Conservation (phyloP, 2,888 invertebrate genomes). For the Xanthorhoe spadicearia region DNA sequence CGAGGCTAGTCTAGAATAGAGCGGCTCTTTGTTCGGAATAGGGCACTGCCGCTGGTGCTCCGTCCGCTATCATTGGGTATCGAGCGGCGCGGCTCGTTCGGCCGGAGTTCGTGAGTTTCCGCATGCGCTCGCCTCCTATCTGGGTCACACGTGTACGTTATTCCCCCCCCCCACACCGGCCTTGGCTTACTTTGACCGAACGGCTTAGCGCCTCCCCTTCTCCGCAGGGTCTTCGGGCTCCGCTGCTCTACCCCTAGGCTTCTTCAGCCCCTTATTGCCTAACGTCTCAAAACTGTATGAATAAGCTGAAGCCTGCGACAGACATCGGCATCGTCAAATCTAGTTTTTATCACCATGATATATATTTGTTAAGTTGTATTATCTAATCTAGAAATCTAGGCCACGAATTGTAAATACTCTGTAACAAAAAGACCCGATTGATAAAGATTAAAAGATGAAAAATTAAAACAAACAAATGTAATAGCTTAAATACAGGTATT, state of each 20-base stretch:
- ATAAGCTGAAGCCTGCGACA: slow-evolving; percentile 12
- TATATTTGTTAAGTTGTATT: slow-evolving; percentile 8
- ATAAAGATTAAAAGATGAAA: neutral
- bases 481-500: neutral
- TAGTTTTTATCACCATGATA: slow-evolving; percentile 4
- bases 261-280: slow-evolving; percentile 27
- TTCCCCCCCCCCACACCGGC: slow-evolving; percentile 78
- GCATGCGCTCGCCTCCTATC: slow-evolving; percentile 70
- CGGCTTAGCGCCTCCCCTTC: slow-evolving; percentile 76
- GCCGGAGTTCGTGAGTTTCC: slow-evolving; percentile 65
- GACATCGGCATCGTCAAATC: slow-evolving; percentile 8
- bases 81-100: slow-evolving; percentile 60
- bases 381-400: slow-evolving; percentile 33
- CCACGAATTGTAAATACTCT: slow-evolving; percentile 15
- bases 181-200: slow-evolving; percentile 82
- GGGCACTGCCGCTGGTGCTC: slow-evolving; percentile 7
- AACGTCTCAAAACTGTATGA: neutral
- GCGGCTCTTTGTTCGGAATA: slow-evolving; percentile 10
- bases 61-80: slow-evolving; percentile 55
- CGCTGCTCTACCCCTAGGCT: slow-evolving; percentile 42
- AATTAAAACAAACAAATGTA: neutral
- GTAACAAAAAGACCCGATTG: slow-evolving; percentile 1
- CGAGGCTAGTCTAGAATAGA: slow-evolving; percentile 45
- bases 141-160: slow-evolving; percentile 84
- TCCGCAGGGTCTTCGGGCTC: slow-evolving; percentile 50